Conservation (phyloP, 2,888 invertebrate genomes). For the Acronicta alni region DNA sequence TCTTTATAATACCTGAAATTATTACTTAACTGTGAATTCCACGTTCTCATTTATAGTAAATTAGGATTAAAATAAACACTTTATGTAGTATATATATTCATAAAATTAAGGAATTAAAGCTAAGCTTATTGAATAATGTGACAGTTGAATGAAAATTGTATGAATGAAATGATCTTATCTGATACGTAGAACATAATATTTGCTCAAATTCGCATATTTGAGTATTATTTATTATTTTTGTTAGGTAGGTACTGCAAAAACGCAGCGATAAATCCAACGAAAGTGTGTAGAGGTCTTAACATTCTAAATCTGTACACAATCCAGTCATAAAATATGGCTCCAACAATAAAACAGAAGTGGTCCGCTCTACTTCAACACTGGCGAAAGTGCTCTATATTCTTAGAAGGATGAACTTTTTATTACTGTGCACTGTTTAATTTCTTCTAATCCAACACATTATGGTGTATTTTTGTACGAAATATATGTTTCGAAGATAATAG, state of each 20-base stretch:
- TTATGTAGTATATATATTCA: too few species aligned
- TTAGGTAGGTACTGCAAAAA: not conserved
- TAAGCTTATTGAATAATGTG: slow-evolving; percentile 1
- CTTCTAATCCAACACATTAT: slow-evolving; percentile 68
- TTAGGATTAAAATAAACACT: too few species aligned
- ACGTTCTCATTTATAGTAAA: not conserved
- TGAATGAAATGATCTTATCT: not conserved
- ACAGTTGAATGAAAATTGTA: not conserved
- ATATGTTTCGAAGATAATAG: slow-evolving; percentile 40
- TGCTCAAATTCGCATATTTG: too few species aligned
- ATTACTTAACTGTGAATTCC: not conserved
- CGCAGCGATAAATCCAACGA: slow-evolving; percentile 14
- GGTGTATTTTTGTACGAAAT: slow-evolving; percentile 47
- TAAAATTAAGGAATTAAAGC: slow-evolving; percentile 10
- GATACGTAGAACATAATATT: not conserved
- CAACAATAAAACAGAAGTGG: slow-evolving; percentile 89
- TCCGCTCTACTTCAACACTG: slow-evolving; percentile 80
- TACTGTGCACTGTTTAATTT: slow-evolving; percentile 77
- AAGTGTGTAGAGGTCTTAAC: slow-evolving; percentile 56
- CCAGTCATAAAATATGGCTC: slow-evolving; percentile 88
- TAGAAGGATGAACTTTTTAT: slow-evolving; percentile 82
- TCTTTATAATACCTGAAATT: slow-evolving; percentile 11
- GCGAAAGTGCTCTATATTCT: slow-evolving; percentile 85
- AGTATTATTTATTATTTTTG: too few species aligned
- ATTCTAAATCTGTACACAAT: slow-evolving; percentile 87